Evolutionary conservation across 2,797 vertebrate species (phyloP), one percentile per base, ranked within the genome.

Genomic region (Valencia hispanica): DNA sequence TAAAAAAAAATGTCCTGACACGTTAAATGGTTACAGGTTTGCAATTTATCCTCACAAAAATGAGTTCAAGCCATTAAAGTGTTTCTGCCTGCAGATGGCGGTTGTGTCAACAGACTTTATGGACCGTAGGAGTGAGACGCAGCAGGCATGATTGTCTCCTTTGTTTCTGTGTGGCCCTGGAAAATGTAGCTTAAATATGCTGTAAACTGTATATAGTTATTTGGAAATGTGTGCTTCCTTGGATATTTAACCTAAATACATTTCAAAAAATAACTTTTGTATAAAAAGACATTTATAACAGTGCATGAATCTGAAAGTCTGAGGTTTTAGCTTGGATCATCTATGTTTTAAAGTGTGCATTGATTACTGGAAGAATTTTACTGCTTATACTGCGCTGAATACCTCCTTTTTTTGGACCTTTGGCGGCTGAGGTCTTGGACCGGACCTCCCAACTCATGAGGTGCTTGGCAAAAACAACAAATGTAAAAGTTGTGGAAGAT

Each of bases 401-500:
- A 61, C 17, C 7, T 59, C 30, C 32, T 12, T 48, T 48, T 17
- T 48, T 17, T 48, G 12, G 43, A 43, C 41, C 45, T 47, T 15
- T 47, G 30, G 57, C 30, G 18, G 17, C 18, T 61, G 53, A 57
- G 12, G 76, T 57, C 32, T 1, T 75, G 47, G 43, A 59, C 72
- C 34, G 73, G 73, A 51, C 36, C 50, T 20, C 36, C 71, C 57
- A 17, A 10, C 32, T 4, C 30, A 32, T 4, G 66, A 78, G 57
- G 34, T 75, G 71, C 25, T 61, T 61, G 48, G 77, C 45, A 72
- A 65, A 30, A 70, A 50, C 57, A 20, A 45, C 25, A 47, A 47
- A 72, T 71, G 51, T 1, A 75, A 76, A 32, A 2, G 0, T 30
- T 75, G 73, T 25, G 79, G 70, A 80, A 73, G 45, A 22, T 77